Conservation (phyloP, 2,113 vertebrate genomes). For the Sclerurus mexicanus region DNA sequence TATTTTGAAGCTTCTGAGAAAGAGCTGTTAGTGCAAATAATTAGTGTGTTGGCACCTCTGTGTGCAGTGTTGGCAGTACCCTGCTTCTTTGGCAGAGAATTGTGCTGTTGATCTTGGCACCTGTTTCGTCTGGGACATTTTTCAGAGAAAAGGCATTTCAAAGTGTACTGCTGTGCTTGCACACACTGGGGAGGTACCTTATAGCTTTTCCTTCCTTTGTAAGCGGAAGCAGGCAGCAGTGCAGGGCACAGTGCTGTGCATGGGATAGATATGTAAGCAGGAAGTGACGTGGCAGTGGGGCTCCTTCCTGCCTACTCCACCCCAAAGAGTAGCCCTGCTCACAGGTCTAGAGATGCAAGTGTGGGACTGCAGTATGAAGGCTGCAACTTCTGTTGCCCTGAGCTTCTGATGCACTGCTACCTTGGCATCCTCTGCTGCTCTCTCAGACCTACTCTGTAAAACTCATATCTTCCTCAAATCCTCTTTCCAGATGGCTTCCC, state of each 20-base stretch:
- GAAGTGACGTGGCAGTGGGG: no score
- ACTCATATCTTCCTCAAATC: accelerated
- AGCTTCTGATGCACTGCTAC: neutral
- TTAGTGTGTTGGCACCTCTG: neutral
- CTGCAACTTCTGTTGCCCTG: neutral
- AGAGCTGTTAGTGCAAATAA: neutral
- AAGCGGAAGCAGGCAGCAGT: neutral
- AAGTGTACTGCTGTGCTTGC: neutral
- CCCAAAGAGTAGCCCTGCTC: neutral
- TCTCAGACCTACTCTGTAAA: neutral
- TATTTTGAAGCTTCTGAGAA: neutral
- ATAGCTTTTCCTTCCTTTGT: neutral
- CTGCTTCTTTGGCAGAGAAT: neutral
- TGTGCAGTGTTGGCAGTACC: no score
- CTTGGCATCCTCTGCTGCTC: accelerated
- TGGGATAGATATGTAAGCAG: neutral
- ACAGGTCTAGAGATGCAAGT: no score
- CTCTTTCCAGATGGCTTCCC: neutral
- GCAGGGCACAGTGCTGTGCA: neutral
- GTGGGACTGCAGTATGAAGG: accelerated
- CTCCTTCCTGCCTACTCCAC: neutral
- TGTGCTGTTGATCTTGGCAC: no score
- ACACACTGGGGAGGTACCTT: neutral
- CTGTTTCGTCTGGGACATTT: neutral
- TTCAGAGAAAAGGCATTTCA: neutral